Evolutionary conservation across 2,797 vertebrate genomes (phyloP), one percentile per base, ranked within the genome.

Genomic region (Prionace glauca): DNA sequence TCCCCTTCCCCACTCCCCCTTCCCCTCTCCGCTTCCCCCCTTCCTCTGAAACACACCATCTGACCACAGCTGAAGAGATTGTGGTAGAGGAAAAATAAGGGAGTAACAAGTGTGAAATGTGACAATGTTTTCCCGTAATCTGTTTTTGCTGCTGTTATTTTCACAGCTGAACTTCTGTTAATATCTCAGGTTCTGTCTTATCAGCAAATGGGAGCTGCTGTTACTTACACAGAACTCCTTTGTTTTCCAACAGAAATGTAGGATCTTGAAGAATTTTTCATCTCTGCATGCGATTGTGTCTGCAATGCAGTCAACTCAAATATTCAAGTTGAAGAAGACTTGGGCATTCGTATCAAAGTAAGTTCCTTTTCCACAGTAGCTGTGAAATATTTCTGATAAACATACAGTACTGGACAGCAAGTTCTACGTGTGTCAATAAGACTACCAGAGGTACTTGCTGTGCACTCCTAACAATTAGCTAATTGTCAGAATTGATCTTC

Each of bases 221-320:
- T 77, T 96, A 96, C 96, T 97, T 97, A 96, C 96, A 96, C 96
- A 96, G 97, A 96, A 96, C 96, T 96, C 81, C 96, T 96, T 74
- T 97, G 95, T 97, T 96, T 96, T 96, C 96, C 96, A 96, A 97
- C 97, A 99, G 99, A 99, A 99, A 97, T 99, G 99, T 95, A 97
- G 99, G 95, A 99, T 99, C 96, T 98, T 99, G 96, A 99, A 99
- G 97, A 99, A 99, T 96, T 99, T 99, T 96, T 99, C 99, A 3
- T 99, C 99, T n/a, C 97, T 99, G 96, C 98, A 98, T 96, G 98
- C 99, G 96, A 99, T 99, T 36, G 97, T 99, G 95, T 99, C 99
- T 0, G 99, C 99, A 0, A 97, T 99, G 96, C 99, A 99, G 97
- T 99, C 99, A 96, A 99, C 98, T 96, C 98, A 99, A 95, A 97